Percentiles rank a stretch among this genome's conserved stretches.
phyloP scores from a whole-genome alignment of 2,797 vertebrate species.

The Parauchenoglanis ngamensis region DNA sequence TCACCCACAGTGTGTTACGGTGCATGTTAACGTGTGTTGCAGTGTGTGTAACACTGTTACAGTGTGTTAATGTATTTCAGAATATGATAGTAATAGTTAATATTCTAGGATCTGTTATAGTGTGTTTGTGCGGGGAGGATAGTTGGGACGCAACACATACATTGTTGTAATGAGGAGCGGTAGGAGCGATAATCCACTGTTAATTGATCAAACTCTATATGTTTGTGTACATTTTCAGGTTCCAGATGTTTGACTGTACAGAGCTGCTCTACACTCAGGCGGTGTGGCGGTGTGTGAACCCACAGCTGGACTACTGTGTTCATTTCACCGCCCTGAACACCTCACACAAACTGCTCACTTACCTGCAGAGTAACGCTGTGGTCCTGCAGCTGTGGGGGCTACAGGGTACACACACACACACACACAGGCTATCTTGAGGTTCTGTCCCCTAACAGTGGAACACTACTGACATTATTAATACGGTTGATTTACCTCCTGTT shows the following conservation, averaged over 20 bases:
- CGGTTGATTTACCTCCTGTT: background rate
- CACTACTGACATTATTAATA: background rate
- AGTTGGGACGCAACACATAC: background rate
- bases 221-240: slow-evolving; percentile 67
- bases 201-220: background rate
- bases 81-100: background rate
- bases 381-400: slow-evolving; percentile 89
- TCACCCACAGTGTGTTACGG: background rate
- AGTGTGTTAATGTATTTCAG: background rate
- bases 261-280: slow-evolving; percentile 78
- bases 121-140: background rate
- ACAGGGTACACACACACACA: slow-evolving; percentile 74
- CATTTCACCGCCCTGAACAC: slow-evolving; percentile 77
- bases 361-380: slow-evolving; percentile 85
- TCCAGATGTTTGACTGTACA: slow-evolving; percentile 80
- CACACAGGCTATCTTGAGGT: background rate
- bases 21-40: background rate
- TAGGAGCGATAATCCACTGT: background rate
- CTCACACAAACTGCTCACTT: slow-evolving; percentile 79
- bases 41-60: too few species aligned
- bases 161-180: background rate
- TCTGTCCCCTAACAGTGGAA: background rate
- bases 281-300: slow-evolving; percentile 82
- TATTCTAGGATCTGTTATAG: background rate
- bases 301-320: slow-evolving; percentile 77